These are phyloP conservation scores for Ariopsis seemanni DNA, from an alignment of 2,113 vertebrate genomes.

Conservation along the genomic window DNA sequence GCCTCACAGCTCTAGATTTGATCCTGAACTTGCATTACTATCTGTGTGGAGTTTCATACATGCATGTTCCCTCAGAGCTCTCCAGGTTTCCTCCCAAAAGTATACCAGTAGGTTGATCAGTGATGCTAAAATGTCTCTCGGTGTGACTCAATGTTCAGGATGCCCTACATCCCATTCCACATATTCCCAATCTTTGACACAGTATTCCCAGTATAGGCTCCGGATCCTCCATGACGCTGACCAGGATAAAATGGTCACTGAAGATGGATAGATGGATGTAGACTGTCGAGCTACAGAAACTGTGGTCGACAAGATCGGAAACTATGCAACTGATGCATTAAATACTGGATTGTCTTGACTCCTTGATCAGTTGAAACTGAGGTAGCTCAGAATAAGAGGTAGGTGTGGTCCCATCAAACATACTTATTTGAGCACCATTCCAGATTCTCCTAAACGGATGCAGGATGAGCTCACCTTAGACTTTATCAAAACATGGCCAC, in stretches of 20 bases:
- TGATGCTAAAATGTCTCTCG: neutral
- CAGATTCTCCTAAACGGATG: neutral
- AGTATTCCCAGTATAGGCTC: neutral
- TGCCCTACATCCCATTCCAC: neutral
- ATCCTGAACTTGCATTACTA: neutral
- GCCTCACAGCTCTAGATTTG: neutral
- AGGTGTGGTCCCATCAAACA: neutral
- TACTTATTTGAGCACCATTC: neutral
- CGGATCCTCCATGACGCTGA: neutral
- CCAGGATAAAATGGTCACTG: neutral
- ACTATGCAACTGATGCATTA: conserved; percentile 45
- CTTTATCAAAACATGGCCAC: conserved; percentile 15
- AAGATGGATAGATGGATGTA: conserved; percentile 13
- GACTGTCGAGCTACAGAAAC: neutral
- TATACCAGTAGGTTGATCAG: neutral
- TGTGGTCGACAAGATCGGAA: conserved; percentile 27
- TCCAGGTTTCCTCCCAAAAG: neutral
- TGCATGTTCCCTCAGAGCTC: neutral
- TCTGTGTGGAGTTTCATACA: neutral
- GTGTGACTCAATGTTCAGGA: neutral
- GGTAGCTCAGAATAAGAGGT: neutral
- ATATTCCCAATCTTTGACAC: neutral
- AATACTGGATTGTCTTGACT: conserved; percentile 54
- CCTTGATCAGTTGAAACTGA: conserved; percentile 52
- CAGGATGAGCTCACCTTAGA: neutral